Percentiles rank a stretch among this genome's conserved stretches.
phyloP scores from a whole-genome alignment of 2,888 invertebrate genomes.

The Drosophila tanythrix region DNA sequence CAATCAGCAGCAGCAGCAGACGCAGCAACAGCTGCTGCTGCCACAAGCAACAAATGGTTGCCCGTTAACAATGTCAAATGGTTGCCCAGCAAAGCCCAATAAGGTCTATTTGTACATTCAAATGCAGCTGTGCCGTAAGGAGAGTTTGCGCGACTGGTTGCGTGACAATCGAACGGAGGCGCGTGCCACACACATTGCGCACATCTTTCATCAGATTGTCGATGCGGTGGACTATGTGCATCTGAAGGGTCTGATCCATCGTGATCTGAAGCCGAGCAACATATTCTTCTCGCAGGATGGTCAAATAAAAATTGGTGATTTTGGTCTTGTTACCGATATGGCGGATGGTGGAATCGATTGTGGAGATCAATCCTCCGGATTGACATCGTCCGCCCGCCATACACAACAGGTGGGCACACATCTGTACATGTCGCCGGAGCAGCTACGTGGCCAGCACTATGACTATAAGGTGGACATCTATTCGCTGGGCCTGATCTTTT shows the following conservation, averaged over 20 bases:
- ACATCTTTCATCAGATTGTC: conserved; percentile 95
- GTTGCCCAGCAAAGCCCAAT: conserved; percentile 63
- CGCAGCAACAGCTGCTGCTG: conserved; percentile 15
- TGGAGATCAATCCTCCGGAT: conserved; percentile 73
- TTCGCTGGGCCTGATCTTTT: conserved; percentile 96
- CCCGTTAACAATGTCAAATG: conserved; percentile 42
- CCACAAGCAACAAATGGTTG: conserved; percentile 17
- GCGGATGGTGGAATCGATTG: conserved; percentile 85
- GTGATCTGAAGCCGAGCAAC: conserved; percentile 97
- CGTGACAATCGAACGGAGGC: conserved; percentile 86
- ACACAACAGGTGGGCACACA: conserved; percentile 92
- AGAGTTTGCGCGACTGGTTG: conserved; percentile 97
- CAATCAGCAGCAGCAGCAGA: conserved; percentile 37
- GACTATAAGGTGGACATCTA: conserved; percentile 98
- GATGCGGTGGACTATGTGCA: conserved; percentile 98
- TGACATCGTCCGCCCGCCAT: conserved; percentile 85
- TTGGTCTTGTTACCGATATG: conserved; percentile 97
- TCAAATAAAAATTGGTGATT: conserved; percentile 97
- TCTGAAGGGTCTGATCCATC: conserved; percentile 95
- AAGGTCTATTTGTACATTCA: conserved; percentile 96
- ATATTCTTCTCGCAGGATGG: conserved; percentile 97
- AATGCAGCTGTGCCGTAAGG: conserved; percentile 97
- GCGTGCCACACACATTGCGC: conserved; percentile 86
- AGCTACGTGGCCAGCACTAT: conserved; percentile 90
- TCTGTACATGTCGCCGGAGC: conserved; percentile 99